phyloP scores from a whole-genome alignment of 1,140 invertebrate species.

The Microplitis mediator region DNA sequence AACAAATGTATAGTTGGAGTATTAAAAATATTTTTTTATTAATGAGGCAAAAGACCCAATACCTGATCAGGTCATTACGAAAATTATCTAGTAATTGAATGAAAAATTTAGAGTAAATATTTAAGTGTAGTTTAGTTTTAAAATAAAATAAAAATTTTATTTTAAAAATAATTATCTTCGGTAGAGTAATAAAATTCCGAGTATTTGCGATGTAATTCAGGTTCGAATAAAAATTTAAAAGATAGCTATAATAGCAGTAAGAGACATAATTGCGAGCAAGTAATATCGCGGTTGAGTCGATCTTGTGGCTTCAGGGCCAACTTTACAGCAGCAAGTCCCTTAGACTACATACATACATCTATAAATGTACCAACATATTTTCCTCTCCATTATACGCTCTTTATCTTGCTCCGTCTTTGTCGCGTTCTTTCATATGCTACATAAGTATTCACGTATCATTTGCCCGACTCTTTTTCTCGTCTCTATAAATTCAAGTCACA shows the following conservation, averaged over 20 bases:
- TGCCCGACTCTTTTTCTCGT: background rate
- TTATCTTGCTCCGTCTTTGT: slow-evolving; percentile 20
- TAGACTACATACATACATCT: slow-evolving; percentile 1
- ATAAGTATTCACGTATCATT: background rate
- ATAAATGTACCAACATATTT: background rate
- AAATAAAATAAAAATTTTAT: no score
- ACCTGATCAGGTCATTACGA: no score
- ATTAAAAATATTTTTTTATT: no score
- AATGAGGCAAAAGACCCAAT: no score
- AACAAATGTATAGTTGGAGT: no score
- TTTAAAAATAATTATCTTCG: no score
- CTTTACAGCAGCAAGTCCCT: background rate
- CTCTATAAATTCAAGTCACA: background rate
- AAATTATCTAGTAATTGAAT: no score
- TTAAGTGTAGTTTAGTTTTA: no score
- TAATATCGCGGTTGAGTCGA: background rate
- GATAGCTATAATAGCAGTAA: background rate
- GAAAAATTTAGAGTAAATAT: no score
- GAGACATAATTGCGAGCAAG: background rate
- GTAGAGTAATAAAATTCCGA: no score
- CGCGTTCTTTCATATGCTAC: background rate
- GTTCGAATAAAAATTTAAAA: background rate
- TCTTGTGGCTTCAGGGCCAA: background rate
- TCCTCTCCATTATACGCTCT: slow-evolving; percentile 1
- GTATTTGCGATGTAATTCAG: no score